These are phyloP conservation scores for Steinernema feltiae DNA, from an alignment of 1,140 invertebrate genomes.

Conservation along the genomic window DNA sequence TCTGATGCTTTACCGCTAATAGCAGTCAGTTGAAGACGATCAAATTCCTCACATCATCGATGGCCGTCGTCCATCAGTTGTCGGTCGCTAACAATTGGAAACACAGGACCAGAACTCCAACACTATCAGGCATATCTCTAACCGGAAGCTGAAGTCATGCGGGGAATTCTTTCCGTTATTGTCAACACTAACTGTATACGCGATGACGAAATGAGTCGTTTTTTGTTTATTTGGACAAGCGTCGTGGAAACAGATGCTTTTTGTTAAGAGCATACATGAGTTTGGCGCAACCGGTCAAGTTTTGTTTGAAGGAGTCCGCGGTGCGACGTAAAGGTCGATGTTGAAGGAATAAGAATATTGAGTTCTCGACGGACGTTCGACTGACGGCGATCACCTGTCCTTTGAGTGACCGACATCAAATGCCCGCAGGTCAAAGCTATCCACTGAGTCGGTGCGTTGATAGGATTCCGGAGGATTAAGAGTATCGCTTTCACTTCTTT, in stretches of 20 bases:
- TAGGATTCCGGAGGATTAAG: not conserved
- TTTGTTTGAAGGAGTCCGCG: too few species aligned
- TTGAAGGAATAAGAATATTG: not conserved
- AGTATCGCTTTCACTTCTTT: not conserved
- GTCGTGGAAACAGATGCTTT: not conserved
- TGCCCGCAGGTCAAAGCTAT: not conserved
- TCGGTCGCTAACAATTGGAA: too few species aligned
- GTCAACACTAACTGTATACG: too few species aligned
- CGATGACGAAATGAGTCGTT: too few species aligned
- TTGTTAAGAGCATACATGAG: not conserved
- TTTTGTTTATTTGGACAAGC: not conserved
- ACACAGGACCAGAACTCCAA: too few species aligned
- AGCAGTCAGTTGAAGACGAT: too few species aligned
- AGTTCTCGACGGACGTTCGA: not conserved
- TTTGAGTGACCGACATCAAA: slow-evolving; percentile 7
- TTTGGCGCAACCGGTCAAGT: not conserved
- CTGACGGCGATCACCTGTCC: not conserved
- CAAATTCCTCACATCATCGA: too few species aligned
- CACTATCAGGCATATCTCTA: too few species aligned
- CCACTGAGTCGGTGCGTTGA: not conserved
- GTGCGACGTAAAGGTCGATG: not conserved
- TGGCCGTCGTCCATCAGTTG: too few species aligned
- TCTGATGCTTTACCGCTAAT: too few species aligned
- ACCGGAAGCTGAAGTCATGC: too few species aligned
- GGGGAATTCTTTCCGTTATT: too few species aligned